Percentiles rank a stretch among this genome's conserved stretches.
phyloP scores from a whole-genome alignment of 2,888 invertebrate genomes.

The Leucoma salicis region DNA sequence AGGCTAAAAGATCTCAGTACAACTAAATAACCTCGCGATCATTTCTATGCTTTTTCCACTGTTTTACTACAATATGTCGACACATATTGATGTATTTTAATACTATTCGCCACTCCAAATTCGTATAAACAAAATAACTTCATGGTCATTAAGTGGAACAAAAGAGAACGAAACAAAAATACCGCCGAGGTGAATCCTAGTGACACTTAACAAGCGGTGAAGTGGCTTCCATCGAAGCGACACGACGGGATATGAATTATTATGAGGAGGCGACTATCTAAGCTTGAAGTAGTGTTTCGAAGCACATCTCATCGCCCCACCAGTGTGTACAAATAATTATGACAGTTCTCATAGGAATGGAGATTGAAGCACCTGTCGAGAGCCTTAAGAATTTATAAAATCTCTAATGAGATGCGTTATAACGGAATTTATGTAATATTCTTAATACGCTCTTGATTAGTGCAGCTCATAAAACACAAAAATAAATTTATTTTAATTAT shows the following conservation, averaged over 20 bases:
- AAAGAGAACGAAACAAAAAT: conserved; percentile 49
- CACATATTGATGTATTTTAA: no score
- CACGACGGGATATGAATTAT: conserved; percentile 60
- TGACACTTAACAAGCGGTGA: conserved; percentile 62
- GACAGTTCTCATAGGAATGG: conserved; percentile 65
- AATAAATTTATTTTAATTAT: not conserved
- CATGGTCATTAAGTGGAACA: not conserved
- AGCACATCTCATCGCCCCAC: conserved; percentile 46
- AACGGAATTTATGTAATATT: conserved; percentile 29
- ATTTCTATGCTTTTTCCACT: no score
- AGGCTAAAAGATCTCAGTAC: no score
- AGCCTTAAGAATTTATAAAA: conserved; percentile 31
- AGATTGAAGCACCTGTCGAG: conserved; percentile 50
- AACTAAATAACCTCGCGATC: no score
- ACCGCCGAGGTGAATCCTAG: conserved; percentile 53
- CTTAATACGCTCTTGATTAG: conserved; percentile 21
- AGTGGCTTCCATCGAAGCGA: conserved; percentile 56
- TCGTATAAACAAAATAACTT: not conserved
- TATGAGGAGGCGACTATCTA: conserved; percentile 55
- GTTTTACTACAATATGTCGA: no score
- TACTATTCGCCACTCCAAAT: not conserved
- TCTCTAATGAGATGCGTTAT: conserved; percentile 29
- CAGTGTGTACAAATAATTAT: conserved; percentile 67
- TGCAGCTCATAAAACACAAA: conserved; percentile 11
- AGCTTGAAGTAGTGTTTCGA: conserved; percentile 64